phyloP scores from a whole-genome alignment of 2,888 invertebrate species.

The Clanis bilineata region DNA sequence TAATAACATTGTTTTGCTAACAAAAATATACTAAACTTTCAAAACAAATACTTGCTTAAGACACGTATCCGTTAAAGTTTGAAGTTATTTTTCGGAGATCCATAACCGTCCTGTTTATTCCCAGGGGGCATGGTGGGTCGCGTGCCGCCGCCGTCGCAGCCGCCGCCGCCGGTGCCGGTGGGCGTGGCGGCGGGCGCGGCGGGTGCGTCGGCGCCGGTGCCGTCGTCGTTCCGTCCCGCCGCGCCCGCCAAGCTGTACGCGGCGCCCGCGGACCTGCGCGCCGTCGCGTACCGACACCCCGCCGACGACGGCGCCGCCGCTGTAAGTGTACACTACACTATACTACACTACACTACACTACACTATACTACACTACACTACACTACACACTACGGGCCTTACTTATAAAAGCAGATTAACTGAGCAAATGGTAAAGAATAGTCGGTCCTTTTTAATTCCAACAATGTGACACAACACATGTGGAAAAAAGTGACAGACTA shows the following conservation, averaged over 20 bases:
- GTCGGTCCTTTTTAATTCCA: no score
- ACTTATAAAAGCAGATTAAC: no score
- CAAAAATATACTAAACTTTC: no score
- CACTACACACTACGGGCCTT: no score
- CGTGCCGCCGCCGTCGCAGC: conserved; percentile 90
- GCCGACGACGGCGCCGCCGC: not conserved
- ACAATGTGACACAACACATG: no score
- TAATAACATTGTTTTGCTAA: no score
- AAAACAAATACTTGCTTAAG: no score
- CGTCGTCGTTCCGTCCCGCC: conserved; percentile 95
- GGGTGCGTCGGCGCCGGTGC: conserved; percentile 76
- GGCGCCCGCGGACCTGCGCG: conserved; percentile 90
- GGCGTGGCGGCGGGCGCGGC: conserved; percentile 77
- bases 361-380: no score
- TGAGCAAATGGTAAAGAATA: no score
- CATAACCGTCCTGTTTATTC: not conserved
- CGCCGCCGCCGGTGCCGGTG: conserved; percentile 87
- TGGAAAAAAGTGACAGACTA: no score
- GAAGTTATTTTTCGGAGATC: no score
- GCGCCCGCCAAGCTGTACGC: conserved; percentile 89
- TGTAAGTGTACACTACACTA: not conserved
- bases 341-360: not conserved
- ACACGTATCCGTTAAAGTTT: no score
- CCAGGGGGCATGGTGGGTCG: conserved; percentile 54
- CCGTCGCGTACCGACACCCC: conserved; percentile 57